Evolutionary conservation across 2,113 vertebrate species (phyloP).

Genomic region (Electrona antarctica): DNA sequence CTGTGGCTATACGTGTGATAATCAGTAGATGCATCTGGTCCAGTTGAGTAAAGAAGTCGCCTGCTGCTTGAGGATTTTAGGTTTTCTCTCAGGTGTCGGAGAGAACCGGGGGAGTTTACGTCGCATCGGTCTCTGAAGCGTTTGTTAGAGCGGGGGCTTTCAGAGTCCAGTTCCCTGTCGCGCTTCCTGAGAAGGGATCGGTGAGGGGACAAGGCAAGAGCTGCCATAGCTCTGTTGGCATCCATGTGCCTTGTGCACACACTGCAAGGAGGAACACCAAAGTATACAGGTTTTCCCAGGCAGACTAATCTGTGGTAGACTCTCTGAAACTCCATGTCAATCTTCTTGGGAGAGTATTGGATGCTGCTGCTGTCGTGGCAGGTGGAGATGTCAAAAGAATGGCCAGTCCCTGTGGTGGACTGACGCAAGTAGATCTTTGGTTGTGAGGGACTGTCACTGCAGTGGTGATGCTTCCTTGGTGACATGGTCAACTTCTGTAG

Average conservation of each 20-base stretch:
- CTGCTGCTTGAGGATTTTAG: constrained; percentile 9
- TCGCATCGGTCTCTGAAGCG: constrained; percentile 49
- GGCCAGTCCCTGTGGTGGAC: background rate
- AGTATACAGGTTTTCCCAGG: constrained; percentile 30
- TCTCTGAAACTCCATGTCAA: constrained; percentile 67
- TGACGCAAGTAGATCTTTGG: constrained; percentile 15
- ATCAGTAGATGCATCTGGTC: background rate
- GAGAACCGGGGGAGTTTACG: constrained; percentile 50
- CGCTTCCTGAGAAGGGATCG: constrained; percentile 67
- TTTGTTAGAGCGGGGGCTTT: constrained; percentile 55
- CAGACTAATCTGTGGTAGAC: constrained; percentile 76
- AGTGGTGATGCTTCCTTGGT: constrained; percentile 10
- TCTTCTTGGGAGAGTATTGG: constrained; percentile 4
- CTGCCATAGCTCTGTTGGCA: constrained; percentile 52
- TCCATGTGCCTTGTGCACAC: constrained; percentile 43
- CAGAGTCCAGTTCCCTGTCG: constrained; percentile 40
- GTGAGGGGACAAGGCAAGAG: constrained; percentile 75
- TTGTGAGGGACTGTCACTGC: background rate
- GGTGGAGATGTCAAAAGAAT: constrained; percentile 44
- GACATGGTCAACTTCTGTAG: background rate
- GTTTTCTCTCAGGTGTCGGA: constrained; percentile 27
- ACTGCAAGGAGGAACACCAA: constrained; percentile 39
- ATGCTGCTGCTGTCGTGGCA: background rate
- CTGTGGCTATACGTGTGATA: constrained; percentile 18
- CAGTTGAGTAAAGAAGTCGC: background rate